phyloP scores from a whole-genome alignment of 2,797 vertebrate genomes.

The Silurus aristotelis region DNA sequence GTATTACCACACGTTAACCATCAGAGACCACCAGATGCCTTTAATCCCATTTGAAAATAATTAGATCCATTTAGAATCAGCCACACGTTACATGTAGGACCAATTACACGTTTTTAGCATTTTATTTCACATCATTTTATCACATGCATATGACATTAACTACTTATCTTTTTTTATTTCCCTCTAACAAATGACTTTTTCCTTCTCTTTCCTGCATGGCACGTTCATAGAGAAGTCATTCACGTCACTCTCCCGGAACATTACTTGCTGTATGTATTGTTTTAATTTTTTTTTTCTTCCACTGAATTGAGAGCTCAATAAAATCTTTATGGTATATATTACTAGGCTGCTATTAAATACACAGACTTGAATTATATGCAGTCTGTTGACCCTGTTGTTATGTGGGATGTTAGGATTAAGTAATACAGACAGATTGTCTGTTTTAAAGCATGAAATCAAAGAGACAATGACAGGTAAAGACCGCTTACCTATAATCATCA shows the following conservation, averaged over 20 bases:
- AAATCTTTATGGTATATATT: constrained; percentile 3
- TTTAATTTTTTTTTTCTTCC: constrained; percentile 4
- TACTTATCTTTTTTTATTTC: neutral
- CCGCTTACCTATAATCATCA: constrained; percentile 46
- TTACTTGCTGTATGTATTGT: constrained; percentile 80
- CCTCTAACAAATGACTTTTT: neutral
- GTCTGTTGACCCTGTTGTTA: constrained; percentile 16
- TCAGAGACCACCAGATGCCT: neutral
- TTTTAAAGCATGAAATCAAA: constrained; percentile 51
- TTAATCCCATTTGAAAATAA: neutral
- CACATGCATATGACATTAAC: neutral
- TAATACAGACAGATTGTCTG: constrained; percentile 9
- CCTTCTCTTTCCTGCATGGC: constrained; percentile 29
- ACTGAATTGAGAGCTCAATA: neutral
- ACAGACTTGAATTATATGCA: neutral
- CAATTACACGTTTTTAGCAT: neutral
- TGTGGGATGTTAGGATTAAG: constrained; percentile 28
- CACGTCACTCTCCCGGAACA: constrained; percentile 77
- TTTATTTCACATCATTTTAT: neutral
- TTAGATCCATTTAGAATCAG: neutral
- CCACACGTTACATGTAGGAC: neutral
- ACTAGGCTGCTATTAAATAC: constrained; percentile 17
- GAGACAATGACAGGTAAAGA: constrained; percentile 13
- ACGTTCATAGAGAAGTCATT: constrained; percentile 77
- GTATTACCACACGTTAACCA: neutral